A percentile compares a stretch with the other conserved stretches of the same genome.
phyloP scores from a whole-genome alignment of 2,888 invertebrate genomes.

The Caradrina kadenii region DNA sequence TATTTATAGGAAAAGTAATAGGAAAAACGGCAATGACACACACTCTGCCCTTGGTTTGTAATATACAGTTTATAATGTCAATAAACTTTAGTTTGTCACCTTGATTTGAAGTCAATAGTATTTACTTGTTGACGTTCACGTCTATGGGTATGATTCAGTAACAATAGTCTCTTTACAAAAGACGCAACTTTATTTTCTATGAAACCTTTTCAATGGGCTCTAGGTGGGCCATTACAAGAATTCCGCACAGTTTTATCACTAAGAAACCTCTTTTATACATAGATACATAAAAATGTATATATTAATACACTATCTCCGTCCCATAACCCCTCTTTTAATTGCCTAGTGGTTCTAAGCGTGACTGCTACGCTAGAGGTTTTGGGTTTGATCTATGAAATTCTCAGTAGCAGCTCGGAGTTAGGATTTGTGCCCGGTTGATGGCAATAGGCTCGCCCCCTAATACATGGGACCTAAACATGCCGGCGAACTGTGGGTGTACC shows the following conservation, averaged over 20 bases:
- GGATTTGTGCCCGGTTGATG: no score
- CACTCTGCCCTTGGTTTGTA: slow-evolving; percentile 1
- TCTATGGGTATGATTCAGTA: slow-evolving; percentile 3
- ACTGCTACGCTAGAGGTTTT: no score
- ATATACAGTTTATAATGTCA: slow-evolving; percentile 29
- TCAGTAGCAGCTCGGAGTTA: no score
- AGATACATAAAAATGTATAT: no score
- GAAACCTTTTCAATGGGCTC: neutral
- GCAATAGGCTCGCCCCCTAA: no score
- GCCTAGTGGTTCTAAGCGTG: no score
- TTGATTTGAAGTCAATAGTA: slow-evolving; percentile 43
- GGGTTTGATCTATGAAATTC: no score
- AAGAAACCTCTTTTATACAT: no score
- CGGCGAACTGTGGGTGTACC: no score
- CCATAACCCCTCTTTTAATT: no score
- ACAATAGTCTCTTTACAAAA: slow-evolving; percentile 5
- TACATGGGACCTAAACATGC: no score
- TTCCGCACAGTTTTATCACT: neutral
- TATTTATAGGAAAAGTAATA: neutral
- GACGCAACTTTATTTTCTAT: neutral
- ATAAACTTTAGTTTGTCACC: slow-evolving; percentile 35
- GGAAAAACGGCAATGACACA: slow-evolving; percentile 12
- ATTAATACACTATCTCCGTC: no score
- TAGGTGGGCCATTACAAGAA: neutral
- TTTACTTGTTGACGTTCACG: slow-evolving; percentile 24